Conservation (phyloP, 2,888 invertebrate species). For the Alviniconcha strummeri region DNA sequence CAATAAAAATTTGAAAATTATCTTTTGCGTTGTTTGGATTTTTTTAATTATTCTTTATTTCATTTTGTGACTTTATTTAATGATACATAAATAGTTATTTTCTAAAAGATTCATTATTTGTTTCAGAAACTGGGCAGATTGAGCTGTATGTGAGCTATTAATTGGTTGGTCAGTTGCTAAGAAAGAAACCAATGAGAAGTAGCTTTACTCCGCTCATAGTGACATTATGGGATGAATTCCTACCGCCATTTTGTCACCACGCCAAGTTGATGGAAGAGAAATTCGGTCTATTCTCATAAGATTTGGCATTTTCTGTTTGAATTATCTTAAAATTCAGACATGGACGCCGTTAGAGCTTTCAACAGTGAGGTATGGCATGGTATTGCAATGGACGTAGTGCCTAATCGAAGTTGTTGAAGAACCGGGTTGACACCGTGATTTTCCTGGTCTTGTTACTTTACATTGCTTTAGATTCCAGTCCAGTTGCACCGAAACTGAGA, state of each 20-base stretch:
- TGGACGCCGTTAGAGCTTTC: constrained; percentile 91
- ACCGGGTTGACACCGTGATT: background rate
- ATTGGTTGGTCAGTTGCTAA: constrained; percentile 2
- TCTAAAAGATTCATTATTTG: no score
- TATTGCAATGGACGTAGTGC: background rate
- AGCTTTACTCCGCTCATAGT: background rate
- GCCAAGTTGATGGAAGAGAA: constrained; percentile 27
- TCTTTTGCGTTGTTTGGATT: no score
- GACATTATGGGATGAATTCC: constrained; percentile 33
- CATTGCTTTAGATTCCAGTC: background rate
- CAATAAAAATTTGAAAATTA: no score
- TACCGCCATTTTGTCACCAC: constrained; percentile 39
- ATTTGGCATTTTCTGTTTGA: background rate
- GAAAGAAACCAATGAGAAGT: background rate
- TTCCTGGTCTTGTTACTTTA: background rate
- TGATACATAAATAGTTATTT: no score
- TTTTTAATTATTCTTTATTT: no score
- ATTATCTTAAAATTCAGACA: constrained; percentile 61
- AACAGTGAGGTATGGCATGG: constrained; percentile 84
- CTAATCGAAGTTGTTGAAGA: background rate
- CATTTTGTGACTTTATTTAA: no score
- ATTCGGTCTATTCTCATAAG: background rate
- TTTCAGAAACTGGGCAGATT: background rate
- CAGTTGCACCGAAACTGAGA: background rate
- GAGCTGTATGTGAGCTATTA: background rate